Conservation (phyloP, 2,797 vertebrate species). For the Xiphorhynchus erythropygius region DNA sequence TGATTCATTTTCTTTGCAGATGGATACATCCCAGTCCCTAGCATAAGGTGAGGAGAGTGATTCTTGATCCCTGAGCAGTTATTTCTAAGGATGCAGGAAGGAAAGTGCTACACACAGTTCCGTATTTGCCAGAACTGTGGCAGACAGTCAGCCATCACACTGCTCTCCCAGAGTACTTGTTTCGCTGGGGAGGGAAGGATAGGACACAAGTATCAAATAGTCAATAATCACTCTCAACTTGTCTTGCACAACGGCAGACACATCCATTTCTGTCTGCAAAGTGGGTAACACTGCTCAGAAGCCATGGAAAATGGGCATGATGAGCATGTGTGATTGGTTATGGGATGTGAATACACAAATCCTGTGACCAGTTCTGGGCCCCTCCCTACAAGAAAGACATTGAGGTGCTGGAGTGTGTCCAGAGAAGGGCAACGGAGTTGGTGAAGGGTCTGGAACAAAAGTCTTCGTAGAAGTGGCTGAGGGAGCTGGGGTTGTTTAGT, state of each 20-base stretch:
- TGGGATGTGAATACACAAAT: neutral
- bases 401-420: neutral
- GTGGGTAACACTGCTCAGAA: neutral
- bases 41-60: neutral
- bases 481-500: neutral
- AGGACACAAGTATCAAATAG: neutral
- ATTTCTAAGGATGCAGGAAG: neutral
- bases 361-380: neutral
- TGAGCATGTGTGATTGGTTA: neutral
- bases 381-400: neutral
- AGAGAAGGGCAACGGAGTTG: neutral
- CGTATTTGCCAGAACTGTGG: neutral
- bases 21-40: neutral
- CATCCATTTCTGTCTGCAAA: neutral
- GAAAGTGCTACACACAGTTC: neutral
- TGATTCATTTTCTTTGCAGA: neutral
- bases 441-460: neutral
- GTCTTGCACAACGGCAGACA: neutral
- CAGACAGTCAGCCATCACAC: neutral
- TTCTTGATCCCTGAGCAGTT: neutral
- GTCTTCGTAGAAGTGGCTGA: neutral
- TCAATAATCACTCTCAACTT: neutral
- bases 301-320: neutral
- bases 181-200: neutral
- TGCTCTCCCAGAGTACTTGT: neutral